These are phyloP conservation scores for Diploptera punctata DNA, from an alignment of 2,888 invertebrate genomes.

Conservation along the genomic window DNA sequence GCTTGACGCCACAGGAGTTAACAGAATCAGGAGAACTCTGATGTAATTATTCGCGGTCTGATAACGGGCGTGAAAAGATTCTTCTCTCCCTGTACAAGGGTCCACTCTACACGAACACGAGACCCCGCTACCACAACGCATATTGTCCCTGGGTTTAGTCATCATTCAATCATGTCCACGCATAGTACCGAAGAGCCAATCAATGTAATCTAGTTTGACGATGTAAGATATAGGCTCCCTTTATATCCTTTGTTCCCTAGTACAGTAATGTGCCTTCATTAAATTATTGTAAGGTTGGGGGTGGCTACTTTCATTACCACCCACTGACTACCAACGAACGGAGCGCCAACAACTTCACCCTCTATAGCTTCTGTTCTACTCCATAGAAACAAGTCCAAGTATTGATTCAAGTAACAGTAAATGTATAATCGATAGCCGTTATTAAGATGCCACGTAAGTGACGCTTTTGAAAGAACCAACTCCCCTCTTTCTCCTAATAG, in stretches of 20 bases:
- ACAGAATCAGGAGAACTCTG: background rate
- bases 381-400: background rate
- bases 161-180: constrained; percentile 14
- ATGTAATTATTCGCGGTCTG: constrained; percentile 16
- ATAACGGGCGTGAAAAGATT: constrained; percentile 12
- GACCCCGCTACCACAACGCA: background rate
- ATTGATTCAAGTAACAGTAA: background rate
- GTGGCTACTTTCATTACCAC: constrained; percentile 15
- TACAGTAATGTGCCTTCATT: constrained; percentile 9
- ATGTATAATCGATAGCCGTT: background rate
- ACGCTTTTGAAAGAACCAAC: background rate
- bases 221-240: constrained; percentile 10
- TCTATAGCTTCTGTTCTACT: background rate
- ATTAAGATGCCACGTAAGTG: background rate
- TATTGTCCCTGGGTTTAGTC: constrained; percentile 1
- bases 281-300: background rate
- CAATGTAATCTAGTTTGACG: constrained; percentile 15
- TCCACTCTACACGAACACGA: too few species aligned
- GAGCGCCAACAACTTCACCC: background rate
- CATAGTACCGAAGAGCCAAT: constrained; percentile 19
- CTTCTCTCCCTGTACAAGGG: background rate
- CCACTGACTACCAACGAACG: background rate
- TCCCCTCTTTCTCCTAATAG: background rate
- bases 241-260: constrained; percentile 9
- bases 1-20: constrained; percentile 13